A percentile compares a stretch with the other conserved stretches of the same genome.
Conservation (phyloP, 1,140 invertebrate genomes). For the Forficula auricularia region DNA sequence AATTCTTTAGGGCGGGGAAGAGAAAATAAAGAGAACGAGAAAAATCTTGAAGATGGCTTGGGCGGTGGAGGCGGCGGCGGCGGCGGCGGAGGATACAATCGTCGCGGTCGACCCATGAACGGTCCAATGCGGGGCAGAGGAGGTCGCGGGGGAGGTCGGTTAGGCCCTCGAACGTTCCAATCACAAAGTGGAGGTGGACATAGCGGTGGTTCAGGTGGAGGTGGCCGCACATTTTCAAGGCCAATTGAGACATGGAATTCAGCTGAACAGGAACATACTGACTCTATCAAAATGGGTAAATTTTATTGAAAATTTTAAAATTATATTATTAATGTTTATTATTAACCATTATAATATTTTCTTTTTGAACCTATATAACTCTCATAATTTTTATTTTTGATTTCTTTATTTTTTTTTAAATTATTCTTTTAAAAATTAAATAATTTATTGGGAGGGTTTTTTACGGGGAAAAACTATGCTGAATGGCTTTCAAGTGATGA, state of each 20-base stretch:
- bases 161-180: constrained; percentile 31
- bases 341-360: no score
- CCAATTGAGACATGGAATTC: constrained; percentile 31
- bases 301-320: constrained; percentile 10
- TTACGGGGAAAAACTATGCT: no score
- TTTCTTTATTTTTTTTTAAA: no score
- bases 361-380: no score
- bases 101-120: constrained; percentile 25
- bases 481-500: no score
- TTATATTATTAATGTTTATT: no score
- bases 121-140: constrained; percentile 30
- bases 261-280: constrained; percentile 25
- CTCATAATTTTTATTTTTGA: no score
- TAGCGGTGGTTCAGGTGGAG: constrained; percentile 3
- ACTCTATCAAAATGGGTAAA: constrained; percentile 27
- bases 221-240: constrained; percentile 18
- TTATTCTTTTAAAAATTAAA: no score
- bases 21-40: constrained; percentile 42
- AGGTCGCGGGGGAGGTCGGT: constrained; percentile 35
- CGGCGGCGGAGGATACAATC: constrained; percentile 22
- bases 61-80: constrained; percentile 27
- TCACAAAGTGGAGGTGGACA: constrained; percentile 27
- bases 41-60: constrained; percentile 30
- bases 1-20: constrained; percentile 30
- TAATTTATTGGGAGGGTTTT: no score